Evolutionary conservation across 2,888 invertebrate species (phyloP), one percentile per base, ranked within the genome.

Genomic region (Halictus quadricinctus): DNA sequence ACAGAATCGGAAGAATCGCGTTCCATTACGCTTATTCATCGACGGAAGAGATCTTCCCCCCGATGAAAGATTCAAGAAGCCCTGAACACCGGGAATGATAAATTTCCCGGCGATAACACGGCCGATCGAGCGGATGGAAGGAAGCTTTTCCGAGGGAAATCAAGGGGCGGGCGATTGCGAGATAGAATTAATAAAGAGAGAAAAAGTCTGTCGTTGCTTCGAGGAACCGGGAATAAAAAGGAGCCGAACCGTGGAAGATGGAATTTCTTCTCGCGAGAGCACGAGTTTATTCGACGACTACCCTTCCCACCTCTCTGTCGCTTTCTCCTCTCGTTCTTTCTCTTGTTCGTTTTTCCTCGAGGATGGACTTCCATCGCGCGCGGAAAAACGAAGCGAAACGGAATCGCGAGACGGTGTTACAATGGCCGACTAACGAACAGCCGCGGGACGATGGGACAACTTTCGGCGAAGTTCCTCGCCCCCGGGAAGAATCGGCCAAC

Each of bases 371-470:
- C 48, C 48, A 21, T 76, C 29, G 29, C 48, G 64, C 25, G 29
- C 18, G 64, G 36, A 36, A 66, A 66, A 66, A 36, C 66, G 8
- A 66, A 29, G 66, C 36, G 66, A 76, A 76, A 60, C 75, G 21
- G 43, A 58, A 64, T 73, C 79, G 72, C 60, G 60, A 60, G 25
- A 12, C 43, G 50, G 15, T 46, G 75, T 72, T 72, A 85, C 79
- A 83, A 85, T 85, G 79, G 50, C 29, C 41, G 72, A 21, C 85
- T 85, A 85, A 85, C 83, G 85, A 84, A 81, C 70, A 60, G 48
- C 58, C 73, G 69, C 41, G 58, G 29, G 75, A 50, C 64, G 21
- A 72, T 41, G 46, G 54, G 75, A 80, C 73, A 74, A 80, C 76
- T 73, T 79, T 73, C 29, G 29, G 41, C n/a, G n/a, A 79, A 64